These are phyloP conservation scores for Tinea trinotella DNA, from an alignment of 2,888 invertebrate species.

Conservation along the genomic window DNA sequence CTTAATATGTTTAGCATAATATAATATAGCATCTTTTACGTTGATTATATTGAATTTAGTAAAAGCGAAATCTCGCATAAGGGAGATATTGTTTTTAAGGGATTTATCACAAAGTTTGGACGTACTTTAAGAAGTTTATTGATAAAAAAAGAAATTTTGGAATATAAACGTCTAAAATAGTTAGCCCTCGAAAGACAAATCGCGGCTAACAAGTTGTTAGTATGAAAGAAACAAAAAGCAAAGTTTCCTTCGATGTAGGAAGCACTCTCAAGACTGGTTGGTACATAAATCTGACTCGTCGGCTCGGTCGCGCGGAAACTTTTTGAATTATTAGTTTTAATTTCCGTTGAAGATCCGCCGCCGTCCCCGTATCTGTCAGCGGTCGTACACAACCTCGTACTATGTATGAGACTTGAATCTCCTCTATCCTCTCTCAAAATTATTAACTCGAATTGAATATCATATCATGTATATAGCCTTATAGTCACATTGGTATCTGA, in stretches of 20 bases:
- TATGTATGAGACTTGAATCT: slow-evolving; percentile 1
- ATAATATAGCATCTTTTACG: background rate
- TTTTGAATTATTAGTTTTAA: slow-evolving; percentile 75
- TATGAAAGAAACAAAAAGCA: slow-evolving; percentile 29
- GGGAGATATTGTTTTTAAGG: background rate
- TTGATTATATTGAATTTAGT: background rate
- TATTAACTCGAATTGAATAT: background rate
- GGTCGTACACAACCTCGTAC: slow-evolving; percentile 11
- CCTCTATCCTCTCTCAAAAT: background rate
- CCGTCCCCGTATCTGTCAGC: slow-evolving; percentile 63
- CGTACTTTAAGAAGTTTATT: background rate
- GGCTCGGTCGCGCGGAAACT: slow-evolving; percentile 69
- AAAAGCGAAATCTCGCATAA: background rate
- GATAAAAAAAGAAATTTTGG: background rate
- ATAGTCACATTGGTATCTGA: no score
- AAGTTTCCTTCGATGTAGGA: slow-evolving; percentile 36
- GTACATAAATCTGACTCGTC: slow-evolving; percentile 64
- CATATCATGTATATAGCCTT: no score
- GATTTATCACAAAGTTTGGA: background rate
- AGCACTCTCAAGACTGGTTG: slow-evolving; percentile 60
- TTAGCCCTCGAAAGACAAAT: slow-evolving; percentile 15
- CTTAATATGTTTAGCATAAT: no score
- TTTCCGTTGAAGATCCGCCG: slow-evolving; percentile 71
- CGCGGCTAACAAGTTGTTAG: slow-evolving; percentile 18
- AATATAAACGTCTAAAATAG: slow-evolving; percentile 6